Evolutionary conservation across 2,797 vertebrate genomes (phyloP).

Genomic region (Protonibea diacanthus): DNA sequence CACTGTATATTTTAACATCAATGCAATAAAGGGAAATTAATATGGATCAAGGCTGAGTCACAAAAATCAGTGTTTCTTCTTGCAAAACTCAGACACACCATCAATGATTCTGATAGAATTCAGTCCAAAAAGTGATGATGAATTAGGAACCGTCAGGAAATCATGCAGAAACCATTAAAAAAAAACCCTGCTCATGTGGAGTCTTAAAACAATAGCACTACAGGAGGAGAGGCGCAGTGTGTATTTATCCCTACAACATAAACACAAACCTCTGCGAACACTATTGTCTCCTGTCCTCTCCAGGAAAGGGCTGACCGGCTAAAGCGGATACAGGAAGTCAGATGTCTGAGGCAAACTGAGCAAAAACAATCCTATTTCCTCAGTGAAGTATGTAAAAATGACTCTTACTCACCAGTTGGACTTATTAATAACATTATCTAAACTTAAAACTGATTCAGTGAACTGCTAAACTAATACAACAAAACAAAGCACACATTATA

Average conservation of each 20-base stretch:
- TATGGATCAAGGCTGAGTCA: background rate
- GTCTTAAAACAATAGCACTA: conserved; percentile 58
- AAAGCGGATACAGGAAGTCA: conserved; percentile 62
- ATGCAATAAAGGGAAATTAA: background rate
- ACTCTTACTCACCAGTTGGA: background rate
- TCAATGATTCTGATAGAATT: conserved; percentile 25
- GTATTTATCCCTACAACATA: conserved; percentile 4
- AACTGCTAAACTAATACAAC: background rate
- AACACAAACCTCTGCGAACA: conserved; percentile 28
- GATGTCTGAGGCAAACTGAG: conserved; percentile 25
- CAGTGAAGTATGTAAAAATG: background rate
- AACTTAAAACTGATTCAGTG: background rate
- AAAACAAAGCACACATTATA: background rate
- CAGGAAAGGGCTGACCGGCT: conserved; percentile 70
- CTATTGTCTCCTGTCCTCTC: conserved; percentile 58
- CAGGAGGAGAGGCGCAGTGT: conserved; percentile 25
- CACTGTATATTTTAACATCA: background rate
- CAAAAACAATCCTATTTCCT: conserved; percentile 23
- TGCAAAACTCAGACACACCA: background rate
- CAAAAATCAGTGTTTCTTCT: background rate
- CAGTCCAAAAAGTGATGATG: background rate
- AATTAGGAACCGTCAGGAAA: background rate
- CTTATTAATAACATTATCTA: background rate
- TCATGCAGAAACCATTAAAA: conserved; percentile 1
- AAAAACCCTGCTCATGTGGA: background rate